These are phyloP conservation scores for Oxyruncus cristatus DNA, from an alignment of 2,113 vertebrate genomes.

Conservation along the genomic window DNA sequence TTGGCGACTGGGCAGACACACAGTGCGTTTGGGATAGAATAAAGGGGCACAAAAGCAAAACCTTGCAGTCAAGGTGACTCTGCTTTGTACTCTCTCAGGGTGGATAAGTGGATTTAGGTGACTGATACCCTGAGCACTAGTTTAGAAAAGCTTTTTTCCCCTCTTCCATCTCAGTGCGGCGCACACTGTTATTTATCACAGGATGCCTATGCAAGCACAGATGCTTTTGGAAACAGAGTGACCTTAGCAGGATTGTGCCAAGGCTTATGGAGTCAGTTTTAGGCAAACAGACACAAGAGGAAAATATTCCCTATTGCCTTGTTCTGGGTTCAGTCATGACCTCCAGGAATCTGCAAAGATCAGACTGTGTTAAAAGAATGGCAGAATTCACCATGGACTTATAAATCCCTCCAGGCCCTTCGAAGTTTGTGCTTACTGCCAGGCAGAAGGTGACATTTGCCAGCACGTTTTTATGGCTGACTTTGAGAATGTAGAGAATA, in stretches of 20 bases:
- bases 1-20: neutral
- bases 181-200: neutral
- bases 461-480: constrained; percentile 28
- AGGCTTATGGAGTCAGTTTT: constrained; percentile 4
- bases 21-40: neutral
- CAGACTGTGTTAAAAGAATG: neutral
- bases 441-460: constrained; percentile 56
- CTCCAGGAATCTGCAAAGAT: constrained; percentile 20
- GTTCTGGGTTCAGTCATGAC: neutral
- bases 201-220: constrained; percentile 31
- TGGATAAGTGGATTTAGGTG: neutral
- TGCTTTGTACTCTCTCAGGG: neutral
- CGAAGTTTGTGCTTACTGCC: constrained; percentile 29
- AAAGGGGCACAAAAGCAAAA: neutral
- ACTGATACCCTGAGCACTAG: neutral
- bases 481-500: neutral
- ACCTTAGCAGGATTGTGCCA: constrained; percentile 28
- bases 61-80: neutral
- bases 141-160: neutral
- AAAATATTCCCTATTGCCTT: neutral
- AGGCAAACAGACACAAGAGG: neutral
- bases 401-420: constrained; percentile 46
- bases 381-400: neutral
- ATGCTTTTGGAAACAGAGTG: constrained; percentile 38
- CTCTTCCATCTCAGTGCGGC: neutral